Conservation (phyloP, 2,797 vertebrate genomes). For the Acrocephalus scirpaceus region DNA sequence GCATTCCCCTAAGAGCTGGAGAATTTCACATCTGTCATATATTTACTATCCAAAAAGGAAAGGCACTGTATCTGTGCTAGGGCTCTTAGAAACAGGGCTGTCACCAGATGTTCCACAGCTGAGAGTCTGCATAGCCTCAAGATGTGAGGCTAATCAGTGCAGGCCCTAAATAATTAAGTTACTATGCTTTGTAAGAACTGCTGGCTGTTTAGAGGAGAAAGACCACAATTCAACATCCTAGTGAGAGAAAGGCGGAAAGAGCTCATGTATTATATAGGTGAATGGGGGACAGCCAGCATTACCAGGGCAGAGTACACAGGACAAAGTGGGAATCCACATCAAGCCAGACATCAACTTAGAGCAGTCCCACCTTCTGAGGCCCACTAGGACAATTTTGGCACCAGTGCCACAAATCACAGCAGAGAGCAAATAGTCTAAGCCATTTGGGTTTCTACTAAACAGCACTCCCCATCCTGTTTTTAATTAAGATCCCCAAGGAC, state of each 20-base stretch:
- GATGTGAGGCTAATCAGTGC: neutral
- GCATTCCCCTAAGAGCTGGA: neutral
- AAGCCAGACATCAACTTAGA: neutral
- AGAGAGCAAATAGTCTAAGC: neutral
- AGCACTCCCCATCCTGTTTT: neutral
- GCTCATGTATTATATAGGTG: neutral
- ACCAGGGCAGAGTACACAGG: neutral
- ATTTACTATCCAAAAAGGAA: conserved; percentile 21
- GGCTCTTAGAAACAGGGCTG: neutral
- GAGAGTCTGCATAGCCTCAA: neutral
- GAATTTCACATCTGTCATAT: conserved; percentile 23
- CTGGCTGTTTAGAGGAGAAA: neutral
- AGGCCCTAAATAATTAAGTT: conserved; percentile 36
- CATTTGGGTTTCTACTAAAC: neutral
- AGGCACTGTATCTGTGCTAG: neutral
- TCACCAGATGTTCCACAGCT: conserved; percentile 17
- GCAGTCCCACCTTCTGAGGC: neutral
- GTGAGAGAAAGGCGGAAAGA: neutral
- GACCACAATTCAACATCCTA: neutral
- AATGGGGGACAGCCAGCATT: neutral
- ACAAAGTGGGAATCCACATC: neutral
- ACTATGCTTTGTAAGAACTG: neutral
- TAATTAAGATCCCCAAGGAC: neutral
- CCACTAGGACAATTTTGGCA: neutral
- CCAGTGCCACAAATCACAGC: neutral